Evolutionary conservation across 2,797 vertebrate species (phyloP).

Genomic region (Rhodeus uyekii): DNA sequence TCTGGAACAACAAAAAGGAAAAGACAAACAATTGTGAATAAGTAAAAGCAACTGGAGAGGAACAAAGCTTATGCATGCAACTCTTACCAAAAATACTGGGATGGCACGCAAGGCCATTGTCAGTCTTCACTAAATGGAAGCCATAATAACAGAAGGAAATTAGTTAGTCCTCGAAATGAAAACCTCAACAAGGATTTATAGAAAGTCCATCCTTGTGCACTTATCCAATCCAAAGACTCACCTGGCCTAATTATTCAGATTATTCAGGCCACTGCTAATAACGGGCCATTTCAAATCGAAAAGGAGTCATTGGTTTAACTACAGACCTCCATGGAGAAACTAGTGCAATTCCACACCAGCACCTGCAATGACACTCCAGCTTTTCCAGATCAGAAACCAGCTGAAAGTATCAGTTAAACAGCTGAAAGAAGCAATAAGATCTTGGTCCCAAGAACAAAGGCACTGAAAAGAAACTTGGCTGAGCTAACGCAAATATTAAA

Average conservation of each 20-base stretch:
- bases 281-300: neutral
- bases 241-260: neutral
- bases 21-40: slow-evolving; percentile 1
- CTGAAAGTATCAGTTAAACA: slow-evolving; percentile 4
- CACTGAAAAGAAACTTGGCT: slow-evolving; percentile 7
- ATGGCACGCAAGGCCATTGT: no score
- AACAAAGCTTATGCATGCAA: neutral
- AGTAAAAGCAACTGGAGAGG: neutral
- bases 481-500: neutral
- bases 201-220: neutral
- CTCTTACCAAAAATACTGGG: neutral
- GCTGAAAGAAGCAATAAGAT: neutral
- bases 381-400: slow-evolving; percentile 8
- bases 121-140: neutral
- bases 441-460: slow-evolving; percentile 3
- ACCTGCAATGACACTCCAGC: neutral
- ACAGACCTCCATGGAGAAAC: neutral
- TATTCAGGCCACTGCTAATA: neutral
- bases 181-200: neutral
- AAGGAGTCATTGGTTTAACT: neutral
- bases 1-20: slow-evolving; percentile 6
- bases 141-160: neutral
- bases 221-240: neutral
- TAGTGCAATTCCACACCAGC: slow-evolving; percentile 14
- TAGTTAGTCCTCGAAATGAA: neutral